Percentiles rank a stretch among this genome's conserved stretches.
Conservation (phyloP, 2,888 invertebrate genomes). For the Masnerella sp. region DNA sequence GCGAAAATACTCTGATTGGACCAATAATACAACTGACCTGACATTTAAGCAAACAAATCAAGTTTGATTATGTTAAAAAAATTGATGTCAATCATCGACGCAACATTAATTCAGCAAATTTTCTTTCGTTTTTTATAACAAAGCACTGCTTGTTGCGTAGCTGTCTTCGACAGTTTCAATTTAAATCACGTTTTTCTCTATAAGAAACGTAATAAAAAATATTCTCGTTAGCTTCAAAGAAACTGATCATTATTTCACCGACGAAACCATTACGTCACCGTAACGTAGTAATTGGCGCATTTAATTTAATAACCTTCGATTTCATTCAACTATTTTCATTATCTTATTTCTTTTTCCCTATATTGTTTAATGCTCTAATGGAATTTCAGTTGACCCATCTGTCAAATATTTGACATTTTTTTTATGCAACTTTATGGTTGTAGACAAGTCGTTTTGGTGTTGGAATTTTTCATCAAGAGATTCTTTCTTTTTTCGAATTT, state of each 20-base stretch:
- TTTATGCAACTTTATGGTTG: conserved; percentile 4
- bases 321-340: no score
- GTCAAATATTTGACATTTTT: conserved; percentile 5
- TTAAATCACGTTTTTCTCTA: conserved; percentile 23
- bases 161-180: conserved; percentile 12
- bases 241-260: neutral
- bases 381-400: neutral
- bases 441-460: no score
- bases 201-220: conserved; percentile 24
- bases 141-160: no score
- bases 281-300: conserved; percentile 16
- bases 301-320: conserved; percentile 10
- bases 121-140: no score
- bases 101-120: no score
- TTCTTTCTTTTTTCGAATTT: no score
- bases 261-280: conserved; percentile 14
- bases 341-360: no score
- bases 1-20: neutral
- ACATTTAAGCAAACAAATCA: neutral
- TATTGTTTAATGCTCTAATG: no score
- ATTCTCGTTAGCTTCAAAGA: conserved; percentile 16
- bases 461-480: conserved; percentile 7
- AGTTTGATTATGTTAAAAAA: neutral
- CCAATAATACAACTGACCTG: conserved; percentile 1
- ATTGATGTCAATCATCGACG: no score